Conservation (phyloP, 2,888 invertebrate species). For the Onchidella celtica region DNA sequence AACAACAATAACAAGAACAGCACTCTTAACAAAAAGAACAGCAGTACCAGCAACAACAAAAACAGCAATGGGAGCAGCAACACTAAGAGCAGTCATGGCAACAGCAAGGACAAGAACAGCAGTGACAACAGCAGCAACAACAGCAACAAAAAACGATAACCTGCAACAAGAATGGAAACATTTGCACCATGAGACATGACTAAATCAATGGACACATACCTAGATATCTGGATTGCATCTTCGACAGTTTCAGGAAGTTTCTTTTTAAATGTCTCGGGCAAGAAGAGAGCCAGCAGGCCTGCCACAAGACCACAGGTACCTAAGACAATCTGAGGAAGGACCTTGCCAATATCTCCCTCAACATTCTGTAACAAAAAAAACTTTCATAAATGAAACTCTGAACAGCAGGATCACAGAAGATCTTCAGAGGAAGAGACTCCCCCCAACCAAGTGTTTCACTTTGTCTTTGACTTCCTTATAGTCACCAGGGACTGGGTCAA, state of each 20-base stretch:
- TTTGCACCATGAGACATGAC: too few species aligned
- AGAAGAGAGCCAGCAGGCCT: conserved; percentile 84
- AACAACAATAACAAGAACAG: not conserved
- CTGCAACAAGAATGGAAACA: not conserved
- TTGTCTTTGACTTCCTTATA: too few species aligned
- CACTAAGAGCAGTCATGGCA: not conserved
- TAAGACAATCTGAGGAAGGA: conserved; percentile 86
- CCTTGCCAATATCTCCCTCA: not conserved
- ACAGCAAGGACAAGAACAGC: not conserved
- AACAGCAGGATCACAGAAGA: too few species aligned
- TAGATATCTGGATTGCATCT: conserved; percentile 77
- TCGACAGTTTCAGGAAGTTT: conserved; percentile 89
- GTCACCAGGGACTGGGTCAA: too few species aligned
- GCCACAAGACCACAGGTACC: conserved; percentile 87
- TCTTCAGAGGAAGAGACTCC: too few species aligned
- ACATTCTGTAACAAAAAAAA: not conserved
- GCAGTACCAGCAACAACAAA: not conserved
- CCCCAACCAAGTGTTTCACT: too few species aligned
- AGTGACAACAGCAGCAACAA: not conserved
- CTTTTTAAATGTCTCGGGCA: conserved; percentile 90
- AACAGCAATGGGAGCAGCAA: not conserved
- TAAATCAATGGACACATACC: too few species aligned
- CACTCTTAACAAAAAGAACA: not conserved
- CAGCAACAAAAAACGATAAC: not conserved
- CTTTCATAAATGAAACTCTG: not conserved